A percentile compares a stretch with the other conserved stretches of the same genome.
Evolutionary conservation across 2,888 invertebrate genomes (phyloP).

Genomic region (Drosophila meridionalis): DNA sequence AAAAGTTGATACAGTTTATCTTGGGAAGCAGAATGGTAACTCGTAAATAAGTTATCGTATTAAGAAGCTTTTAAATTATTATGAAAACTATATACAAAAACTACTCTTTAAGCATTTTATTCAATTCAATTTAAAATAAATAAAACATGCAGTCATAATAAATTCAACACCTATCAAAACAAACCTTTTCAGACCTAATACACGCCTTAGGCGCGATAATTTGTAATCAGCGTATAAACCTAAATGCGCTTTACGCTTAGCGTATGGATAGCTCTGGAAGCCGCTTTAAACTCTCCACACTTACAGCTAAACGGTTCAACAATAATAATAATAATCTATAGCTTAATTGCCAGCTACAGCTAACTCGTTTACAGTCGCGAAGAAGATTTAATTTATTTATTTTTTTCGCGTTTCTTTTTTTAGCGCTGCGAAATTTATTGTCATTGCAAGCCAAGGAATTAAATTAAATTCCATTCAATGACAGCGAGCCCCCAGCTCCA

Average conservation of each 20-base stretch:
- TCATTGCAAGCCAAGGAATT: slow-evolving; percentile 53
- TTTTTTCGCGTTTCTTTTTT: slow-evolving; percentile 8
- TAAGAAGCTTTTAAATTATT: no score
- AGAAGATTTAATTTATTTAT: not conserved
- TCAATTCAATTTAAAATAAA: no score
- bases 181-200: not conserved
- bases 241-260: slow-evolving; percentile 7
- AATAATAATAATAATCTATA: slow-evolving; percentile 50
- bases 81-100: no score
- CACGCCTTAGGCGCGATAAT: not conserved
- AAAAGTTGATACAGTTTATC: no score
- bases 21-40: no score
- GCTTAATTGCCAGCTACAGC: slow-evolving; percentile 48
- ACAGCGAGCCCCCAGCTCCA: not conserved
- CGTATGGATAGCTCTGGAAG: not conserved
- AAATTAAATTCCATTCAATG: slow-evolving; percentile 54
- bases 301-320: slow-evolving; percentile 36
- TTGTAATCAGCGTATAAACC: slow-evolving; percentile 1
- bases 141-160: not conserved
- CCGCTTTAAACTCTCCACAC: not conserved
- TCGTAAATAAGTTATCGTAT: no score
- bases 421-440: slow-evolving; percentile 39
- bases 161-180: not conserved
- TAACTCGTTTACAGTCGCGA: slow-evolving; percentile 42
- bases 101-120: no score